These are phyloP conservation scores for Notospermus geniculatus DNA, from an alignment of 1,140 invertebrate genomes.

Conservation along the genomic window DNA sequence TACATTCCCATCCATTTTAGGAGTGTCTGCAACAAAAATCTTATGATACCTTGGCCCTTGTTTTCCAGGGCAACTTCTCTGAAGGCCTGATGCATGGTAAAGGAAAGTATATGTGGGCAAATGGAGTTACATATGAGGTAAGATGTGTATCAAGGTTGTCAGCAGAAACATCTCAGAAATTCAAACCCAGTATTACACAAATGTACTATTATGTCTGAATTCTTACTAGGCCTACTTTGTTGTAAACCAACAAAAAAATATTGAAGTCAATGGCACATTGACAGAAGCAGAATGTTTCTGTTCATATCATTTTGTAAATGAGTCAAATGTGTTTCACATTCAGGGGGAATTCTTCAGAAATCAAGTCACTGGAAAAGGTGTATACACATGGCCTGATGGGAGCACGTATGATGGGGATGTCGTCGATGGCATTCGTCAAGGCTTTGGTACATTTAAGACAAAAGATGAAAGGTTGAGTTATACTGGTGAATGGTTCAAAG, in stretches of 20 bases:
- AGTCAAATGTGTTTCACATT: conserved; percentile 2
- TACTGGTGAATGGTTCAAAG: conserved; percentile 50
- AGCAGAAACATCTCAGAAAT: too few relatives aligned
- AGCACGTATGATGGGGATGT: conserved; percentile 55
- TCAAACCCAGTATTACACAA: too few relatives aligned
- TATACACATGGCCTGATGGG: conserved; percentile 51
- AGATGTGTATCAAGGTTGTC: not conserved
- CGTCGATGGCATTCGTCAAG: conserved; percentile 50
- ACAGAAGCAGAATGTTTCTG: too few relatives aligned
- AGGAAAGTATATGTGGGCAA: conserved; percentile 49
- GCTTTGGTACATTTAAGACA: conserved; percentile 47
- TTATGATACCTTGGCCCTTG: too few relatives aligned
- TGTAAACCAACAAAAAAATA: too few relatives aligned
- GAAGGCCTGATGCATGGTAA: conserved; percentile 55
- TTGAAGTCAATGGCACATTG: too few relatives aligned
- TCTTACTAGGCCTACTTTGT: too few relatives aligned
- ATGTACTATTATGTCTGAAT: too few relatives aligned
- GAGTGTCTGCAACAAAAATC: too few relatives aligned
- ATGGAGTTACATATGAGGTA: conserved; percentile 52
- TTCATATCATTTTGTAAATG: not conserved
- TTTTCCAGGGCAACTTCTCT: conserved; percentile 44
- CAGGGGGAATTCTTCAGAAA: conserved; percentile 51
- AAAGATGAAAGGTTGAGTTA: conserved; percentile 41
- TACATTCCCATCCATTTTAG: too few relatives aligned
- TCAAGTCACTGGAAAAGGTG: conserved; percentile 52